phyloP scores from a whole-genome alignment of 53 echinoderm and acorn worm genomes.

The Echinometra lucunter region DNA sequence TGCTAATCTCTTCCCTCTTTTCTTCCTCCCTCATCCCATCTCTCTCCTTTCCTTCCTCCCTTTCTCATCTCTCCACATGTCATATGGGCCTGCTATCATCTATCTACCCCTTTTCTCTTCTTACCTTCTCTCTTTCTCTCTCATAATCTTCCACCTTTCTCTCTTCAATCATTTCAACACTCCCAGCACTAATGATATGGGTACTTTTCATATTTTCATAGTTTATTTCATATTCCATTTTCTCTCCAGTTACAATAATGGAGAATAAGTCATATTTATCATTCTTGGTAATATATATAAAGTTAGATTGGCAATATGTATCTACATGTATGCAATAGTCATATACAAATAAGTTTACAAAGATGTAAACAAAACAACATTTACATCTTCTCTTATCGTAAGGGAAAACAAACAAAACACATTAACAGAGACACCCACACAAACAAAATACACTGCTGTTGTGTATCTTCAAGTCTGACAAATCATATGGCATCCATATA shows the following conservation, averaged over 20 bases:
- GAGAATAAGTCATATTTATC: conserved; percentile 29
- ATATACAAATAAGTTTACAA: conserved; percentile 46
- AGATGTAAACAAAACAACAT: background rate
- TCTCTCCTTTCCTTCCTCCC: too few relatives aligned
- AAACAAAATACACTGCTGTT: background rate
- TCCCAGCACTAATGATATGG: background rate
- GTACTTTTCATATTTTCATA: background rate
- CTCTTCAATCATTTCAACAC: background rate
- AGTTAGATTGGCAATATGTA: conserved; percentile 68
- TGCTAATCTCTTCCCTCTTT: background rate
- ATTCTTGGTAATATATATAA: conserved; percentile 52
- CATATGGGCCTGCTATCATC: too few relatives aligned
- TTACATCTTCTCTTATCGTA: background rate
- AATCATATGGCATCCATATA: background rate
- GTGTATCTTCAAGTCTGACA: background rate
- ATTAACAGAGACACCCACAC: background rate
- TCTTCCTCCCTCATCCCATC: background rate
- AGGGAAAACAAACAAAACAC: conserved; percentile 2
- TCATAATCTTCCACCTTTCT: background rate
- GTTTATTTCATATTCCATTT: conserved; percentile 54
- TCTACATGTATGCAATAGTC: conserved; percentile 49
- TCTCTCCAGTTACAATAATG: conserved; percentile 33
- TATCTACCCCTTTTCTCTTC: background rate
- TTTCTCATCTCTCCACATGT: too few relatives aligned
- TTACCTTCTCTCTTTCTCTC: background rate